These are phyloP conservation scores for Oscheius sp. DNA, from an alignment of 2,888 invertebrate species.

Conservation along the genomic window DNA sequence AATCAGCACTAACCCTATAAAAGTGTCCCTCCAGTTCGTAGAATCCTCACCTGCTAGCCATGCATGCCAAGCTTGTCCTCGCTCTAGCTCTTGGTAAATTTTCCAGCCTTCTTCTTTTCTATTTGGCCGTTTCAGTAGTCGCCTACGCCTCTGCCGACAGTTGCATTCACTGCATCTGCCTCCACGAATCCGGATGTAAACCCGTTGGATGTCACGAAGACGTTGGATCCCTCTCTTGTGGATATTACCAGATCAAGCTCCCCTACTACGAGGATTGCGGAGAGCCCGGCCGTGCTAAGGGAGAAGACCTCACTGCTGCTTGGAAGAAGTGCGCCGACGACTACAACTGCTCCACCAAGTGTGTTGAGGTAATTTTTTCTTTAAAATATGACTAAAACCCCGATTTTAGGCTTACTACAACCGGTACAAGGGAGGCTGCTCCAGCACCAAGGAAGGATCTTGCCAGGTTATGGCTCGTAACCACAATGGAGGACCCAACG, in stretches of 20 bases:
- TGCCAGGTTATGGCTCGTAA: constrained; percentile 59
- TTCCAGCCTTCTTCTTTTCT: not conserved
- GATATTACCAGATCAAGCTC: constrained; percentile 61
- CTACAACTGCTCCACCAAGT: constrained; percentile 35
- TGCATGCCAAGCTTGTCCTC: constrained; percentile 10
- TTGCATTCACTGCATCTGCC: constrained; percentile 63
- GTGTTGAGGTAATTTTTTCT: constrained; percentile 21
- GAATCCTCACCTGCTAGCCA: not conserved
- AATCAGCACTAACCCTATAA: not conserved
- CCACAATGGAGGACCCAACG: constrained; percentile 66
- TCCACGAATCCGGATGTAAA: constrained; percentile 63
- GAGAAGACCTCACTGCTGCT: constrained; percentile 17
- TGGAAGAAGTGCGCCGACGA: constrained; percentile 32
- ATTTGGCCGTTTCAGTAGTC: not conserved
- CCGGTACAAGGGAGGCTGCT: constrained; percentile 58
- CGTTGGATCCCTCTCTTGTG: constrained; percentile 67
- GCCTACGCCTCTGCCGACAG: constrained; percentile 36
- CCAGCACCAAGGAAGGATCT: constrained; percentile 50
- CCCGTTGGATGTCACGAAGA: constrained; percentile 66
- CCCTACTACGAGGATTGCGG: constrained; percentile 47
- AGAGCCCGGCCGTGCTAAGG: constrained; percentile 8
- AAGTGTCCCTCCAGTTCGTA: not conserved
- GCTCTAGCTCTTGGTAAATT: constrained; percentile 3
- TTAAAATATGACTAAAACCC: not conserved
- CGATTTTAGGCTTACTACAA: constrained; percentile 57